Base-by-base conservation (phyloP, 1,140 invertebrate species). In the Lethocerus indicus region DNA sequence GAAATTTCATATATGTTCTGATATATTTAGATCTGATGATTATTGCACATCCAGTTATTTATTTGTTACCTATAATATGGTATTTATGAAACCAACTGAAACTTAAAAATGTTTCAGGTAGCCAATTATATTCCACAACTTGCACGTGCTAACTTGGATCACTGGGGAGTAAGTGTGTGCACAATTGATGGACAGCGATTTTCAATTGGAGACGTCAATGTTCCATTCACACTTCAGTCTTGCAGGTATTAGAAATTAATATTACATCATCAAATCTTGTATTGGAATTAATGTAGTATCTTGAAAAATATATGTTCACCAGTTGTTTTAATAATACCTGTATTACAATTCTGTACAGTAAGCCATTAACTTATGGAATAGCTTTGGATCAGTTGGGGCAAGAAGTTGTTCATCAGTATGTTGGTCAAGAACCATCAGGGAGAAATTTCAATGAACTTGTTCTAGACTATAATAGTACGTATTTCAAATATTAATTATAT, bases 201-300 rank as follows among this genome's bases (percentile, higher is more conserved):
- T 65, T 92, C 89, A 13, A 83, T 96, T 41, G 94, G 94, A 32
- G 91, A 98, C 63, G 82, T 83, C 2, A 78, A 78, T 27, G 73
- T 89, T 40, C 89, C 90, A 18, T 96, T 97, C 64, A 96, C 92
- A n/a, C 72, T 98, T 27, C 94, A 98, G 64, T 94, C 89, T 51
- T 88, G 87, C 65, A 66, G 63, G 64, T 67, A 32, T 32, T 32
- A n/a, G n/a, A 32, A 32, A 32, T 32, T 9, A 32, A 9, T 9
- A 7, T 9, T 32, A 9, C n/a, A 7, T 9, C 29, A 32, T n/a
- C 7, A 32, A 32, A 32, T 32, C 7, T 32, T 32, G 7, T 32
- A 32, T 32, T 32, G 7, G 7, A 32, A 9, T 32, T 32, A 32
- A n/a, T n/a, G 7, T 7, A 32, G 7, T 32, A 9, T 32, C n/a